phyloP scores from a whole-genome alignment of 2,113 vertebrate genomes.

The Siniperca knerii region DNA sequence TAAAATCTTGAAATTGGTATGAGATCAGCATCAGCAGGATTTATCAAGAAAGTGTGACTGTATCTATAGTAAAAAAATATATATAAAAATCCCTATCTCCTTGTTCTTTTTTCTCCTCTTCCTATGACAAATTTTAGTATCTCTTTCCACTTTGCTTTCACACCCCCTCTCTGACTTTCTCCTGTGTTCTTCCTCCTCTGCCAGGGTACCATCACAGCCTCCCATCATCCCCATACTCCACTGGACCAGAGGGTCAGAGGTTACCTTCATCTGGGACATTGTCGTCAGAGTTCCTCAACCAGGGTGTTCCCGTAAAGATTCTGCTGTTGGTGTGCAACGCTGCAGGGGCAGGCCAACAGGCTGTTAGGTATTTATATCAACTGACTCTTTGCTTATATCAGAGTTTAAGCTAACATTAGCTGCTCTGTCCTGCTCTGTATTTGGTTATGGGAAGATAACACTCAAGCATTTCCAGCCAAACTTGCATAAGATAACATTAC shows the following conservation, averaged over 20 bases:
- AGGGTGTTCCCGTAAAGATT: conserved; percentile 80
- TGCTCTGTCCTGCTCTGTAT: background rate
- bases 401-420: no score
- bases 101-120: background rate
- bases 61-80: background rate
- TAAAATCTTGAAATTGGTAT: background rate
- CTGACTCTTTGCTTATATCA: background rate
- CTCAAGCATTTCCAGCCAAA: background rate
- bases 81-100: background rate
- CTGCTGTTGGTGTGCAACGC: conserved; percentile 92
- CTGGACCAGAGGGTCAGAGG: conserved; percentile 80
- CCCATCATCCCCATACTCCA: conserved; percentile 83
- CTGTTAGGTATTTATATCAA: conserved; percentile 85
- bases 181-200: conserved; percentile 27
- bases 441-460: background rate
- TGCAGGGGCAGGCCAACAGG: conserved; percentile 84
- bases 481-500: background rate
- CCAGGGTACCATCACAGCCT: conserved; percentile 88
- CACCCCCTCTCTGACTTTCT: background rate
- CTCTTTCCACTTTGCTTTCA: background rate
- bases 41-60: conserved; percentile 1
- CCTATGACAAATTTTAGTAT: background rate
- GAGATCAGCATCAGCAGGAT: conserved; percentile 2
- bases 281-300: conserved; percentile 87
- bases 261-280: conserved; percentile 76